These are phyloP conservation scores for Labia minor DNA, from an alignment of 2,888 invertebrate species.

Conservation along the genomic window DNA sequence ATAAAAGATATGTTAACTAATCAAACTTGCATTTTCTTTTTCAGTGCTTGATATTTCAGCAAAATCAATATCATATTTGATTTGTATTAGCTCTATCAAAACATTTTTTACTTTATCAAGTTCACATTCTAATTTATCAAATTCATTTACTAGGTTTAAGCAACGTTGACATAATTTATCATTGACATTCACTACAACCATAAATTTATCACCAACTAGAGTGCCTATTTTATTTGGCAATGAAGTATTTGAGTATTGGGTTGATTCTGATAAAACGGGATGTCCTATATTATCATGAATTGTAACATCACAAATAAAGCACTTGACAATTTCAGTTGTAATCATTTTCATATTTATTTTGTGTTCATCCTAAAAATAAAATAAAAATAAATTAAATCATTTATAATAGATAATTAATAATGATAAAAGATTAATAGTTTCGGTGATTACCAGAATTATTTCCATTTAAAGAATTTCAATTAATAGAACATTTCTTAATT, in stretches of 20 bases:
- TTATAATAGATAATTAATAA: too few species aligned
- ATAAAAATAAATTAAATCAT: too few species aligned
- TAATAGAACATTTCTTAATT: too few species aligned
- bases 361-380: too few species aligned
- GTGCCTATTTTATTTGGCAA: constrained; percentile 25
- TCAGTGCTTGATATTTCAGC: constrained; percentile 13
- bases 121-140: constrained; percentile 26
- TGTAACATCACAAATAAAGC: constrained; percentile 24
- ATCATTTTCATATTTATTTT: not conserved
- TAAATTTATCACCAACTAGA: constrained; percentile 25
- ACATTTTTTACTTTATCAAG: constrained; percentile 20
- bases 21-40: not conserved
- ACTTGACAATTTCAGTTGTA: not conserved
- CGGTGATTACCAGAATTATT: too few species aligned
- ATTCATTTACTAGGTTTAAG: constrained; percentile 22
- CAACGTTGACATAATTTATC: constrained; percentile 26
- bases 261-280: constrained; percentile 19
- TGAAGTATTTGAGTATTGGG: constrained; percentile 22
- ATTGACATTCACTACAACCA: constrained; percentile 23
- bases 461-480: too few species aligned
- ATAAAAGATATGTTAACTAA: too few species aligned
- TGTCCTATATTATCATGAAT: constrained; percentile 17
- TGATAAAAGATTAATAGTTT: too few species aligned
- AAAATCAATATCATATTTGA: constrained; percentile 24
- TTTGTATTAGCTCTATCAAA: constrained; percentile 22